Evolutionary conservation across 2,888 invertebrate genomes (phyloP).

Genomic region (Chydorus sphaericus): DNA sequence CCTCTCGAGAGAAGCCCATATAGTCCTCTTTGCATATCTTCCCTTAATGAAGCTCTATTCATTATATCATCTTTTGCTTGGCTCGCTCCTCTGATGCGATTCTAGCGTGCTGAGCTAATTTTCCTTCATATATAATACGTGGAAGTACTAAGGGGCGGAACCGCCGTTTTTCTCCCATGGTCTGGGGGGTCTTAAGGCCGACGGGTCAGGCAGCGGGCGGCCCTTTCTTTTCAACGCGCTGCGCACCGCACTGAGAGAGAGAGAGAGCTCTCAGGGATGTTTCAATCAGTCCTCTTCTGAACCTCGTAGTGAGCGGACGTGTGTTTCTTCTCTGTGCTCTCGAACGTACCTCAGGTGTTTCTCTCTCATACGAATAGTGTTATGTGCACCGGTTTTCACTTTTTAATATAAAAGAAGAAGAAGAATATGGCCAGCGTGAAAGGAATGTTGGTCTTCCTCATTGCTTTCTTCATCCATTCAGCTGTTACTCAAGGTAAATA

Average conservation of each 20-base stretch:
- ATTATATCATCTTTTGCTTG: background rate
- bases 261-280: background rate
- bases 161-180: no score
- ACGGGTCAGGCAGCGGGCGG: background rate
- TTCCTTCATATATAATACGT: no score
- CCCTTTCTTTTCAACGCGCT: background rate
- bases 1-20: no score
- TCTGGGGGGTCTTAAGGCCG: no score
- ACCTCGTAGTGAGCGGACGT: background rate
- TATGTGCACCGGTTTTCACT: no score
- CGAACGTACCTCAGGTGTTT: background rate
- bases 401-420: background rate
- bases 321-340: background rate
- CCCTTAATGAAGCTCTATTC: no score
- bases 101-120: background rate
- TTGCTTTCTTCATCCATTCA: background rate
- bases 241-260: no score
- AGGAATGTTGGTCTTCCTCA: background rate
- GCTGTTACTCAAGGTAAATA: background rate
- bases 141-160: no score
- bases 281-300: slow-evolving; percentile 1
- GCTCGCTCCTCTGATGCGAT: background rate
- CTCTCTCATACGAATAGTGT: no score
- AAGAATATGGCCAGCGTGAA: background rate
- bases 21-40: no score